A percentile compares a stretch with the other conserved stretches of the same genome.
Conservation (phyloP, 2,888 invertebrate genomes). For the Aspidapion aeneum region DNA sequence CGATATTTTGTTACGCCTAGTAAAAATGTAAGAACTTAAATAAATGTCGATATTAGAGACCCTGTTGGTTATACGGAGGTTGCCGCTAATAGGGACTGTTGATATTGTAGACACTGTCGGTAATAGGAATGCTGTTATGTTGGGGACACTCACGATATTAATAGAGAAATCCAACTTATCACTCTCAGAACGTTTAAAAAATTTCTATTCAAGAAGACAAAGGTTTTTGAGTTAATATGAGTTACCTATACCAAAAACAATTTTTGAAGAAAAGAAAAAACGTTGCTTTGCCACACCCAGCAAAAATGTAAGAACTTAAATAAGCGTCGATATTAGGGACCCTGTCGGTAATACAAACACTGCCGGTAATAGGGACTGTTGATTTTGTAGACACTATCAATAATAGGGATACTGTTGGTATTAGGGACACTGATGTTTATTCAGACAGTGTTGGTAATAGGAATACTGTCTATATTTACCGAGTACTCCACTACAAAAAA, state of each 20-base stretch:
- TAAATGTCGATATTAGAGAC: conserved; percentile 50
- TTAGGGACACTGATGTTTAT: too few species aligned
- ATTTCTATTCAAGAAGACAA: conserved; percentile 46
- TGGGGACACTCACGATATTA: conserved; percentile 58
- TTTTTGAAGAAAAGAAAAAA: too few species aligned
- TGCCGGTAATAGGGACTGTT: too few species aligned
- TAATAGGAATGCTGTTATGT: conserved; percentile 48
- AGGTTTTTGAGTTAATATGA: conserved; percentile 48
- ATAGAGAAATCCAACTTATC: conserved; percentile 54
- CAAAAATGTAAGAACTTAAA: not conserved
- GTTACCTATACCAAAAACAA: conserved; percentile 49
- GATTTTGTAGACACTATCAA: too few species aligned
- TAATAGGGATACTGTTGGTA: too few species aligned
- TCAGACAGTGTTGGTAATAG: too few species aligned
- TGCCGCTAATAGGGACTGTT: conserved; percentile 37
- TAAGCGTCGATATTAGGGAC: too few species aligned
- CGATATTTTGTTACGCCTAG: too few species aligned
- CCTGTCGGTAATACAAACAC: too few species aligned
- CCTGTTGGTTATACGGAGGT: conserved; percentile 40
- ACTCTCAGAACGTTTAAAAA: conserved; percentile 30
- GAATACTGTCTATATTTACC: too few species aligned
- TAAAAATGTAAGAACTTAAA: too few species aligned
- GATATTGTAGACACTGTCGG: conserved; percentile 46
- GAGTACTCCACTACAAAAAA: too few species aligned
- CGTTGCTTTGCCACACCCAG: not conserved